phyloP scores from a whole-genome alignment of 92 coral and sea anemone genomes.

The Phenganax subtilis region DNA sequence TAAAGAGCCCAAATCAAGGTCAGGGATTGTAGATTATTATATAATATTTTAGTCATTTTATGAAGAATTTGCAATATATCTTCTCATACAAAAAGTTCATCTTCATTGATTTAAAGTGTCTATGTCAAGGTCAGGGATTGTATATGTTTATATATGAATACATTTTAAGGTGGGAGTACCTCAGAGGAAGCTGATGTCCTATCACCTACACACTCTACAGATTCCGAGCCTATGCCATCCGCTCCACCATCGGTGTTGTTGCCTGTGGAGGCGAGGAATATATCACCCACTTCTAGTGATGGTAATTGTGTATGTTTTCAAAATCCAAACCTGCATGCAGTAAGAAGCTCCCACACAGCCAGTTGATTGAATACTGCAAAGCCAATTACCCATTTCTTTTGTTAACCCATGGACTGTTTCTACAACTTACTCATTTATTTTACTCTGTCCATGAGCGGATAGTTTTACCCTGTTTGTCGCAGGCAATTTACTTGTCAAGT shows the following conservation, averaged over 20 bases:
- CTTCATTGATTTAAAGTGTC: constrained; percentile 21
- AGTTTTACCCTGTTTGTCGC: no score
- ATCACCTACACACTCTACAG: constrained; percentile 26
- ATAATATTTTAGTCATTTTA: no score
- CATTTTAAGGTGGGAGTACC: constrained; percentile 5
- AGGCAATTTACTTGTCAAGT: no score
- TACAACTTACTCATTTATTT: no score
- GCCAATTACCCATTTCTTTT: no score
- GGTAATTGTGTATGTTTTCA: neutral
- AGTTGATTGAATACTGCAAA: no score
- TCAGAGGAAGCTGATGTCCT: neutral
- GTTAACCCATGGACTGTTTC: no score
- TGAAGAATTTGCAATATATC: no score
- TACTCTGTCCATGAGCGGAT: no score
- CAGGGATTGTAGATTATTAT: no score
- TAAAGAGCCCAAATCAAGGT: no score
- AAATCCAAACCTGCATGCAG: neutral
- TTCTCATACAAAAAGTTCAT: neutral
- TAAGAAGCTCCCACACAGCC: neutral
- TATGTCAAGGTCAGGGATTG: constrained; percentile 22
- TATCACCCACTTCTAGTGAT: neutral
- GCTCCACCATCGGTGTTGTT: constrained; percentile 16
- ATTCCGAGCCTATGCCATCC: constrained; percentile 27
- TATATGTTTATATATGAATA: neutral
- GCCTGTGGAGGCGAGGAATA: neutral